phyloP scores from a whole-genome alignment of 1,140 invertebrate species.

The Papilio glaucus region DNA sequence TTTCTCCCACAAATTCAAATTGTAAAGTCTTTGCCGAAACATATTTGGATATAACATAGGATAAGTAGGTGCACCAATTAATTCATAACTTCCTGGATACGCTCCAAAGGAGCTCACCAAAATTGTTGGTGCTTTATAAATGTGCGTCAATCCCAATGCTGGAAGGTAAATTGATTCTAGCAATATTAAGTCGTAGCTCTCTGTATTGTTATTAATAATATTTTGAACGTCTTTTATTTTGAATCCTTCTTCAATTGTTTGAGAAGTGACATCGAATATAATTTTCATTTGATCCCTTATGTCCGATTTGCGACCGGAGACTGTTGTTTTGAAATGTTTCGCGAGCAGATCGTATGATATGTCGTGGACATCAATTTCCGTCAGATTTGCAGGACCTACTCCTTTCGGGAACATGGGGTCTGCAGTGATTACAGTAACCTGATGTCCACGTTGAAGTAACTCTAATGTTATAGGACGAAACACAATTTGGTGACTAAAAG shows the following conservation, averaged over 20 bases:
- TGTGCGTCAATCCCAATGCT: constrained; percentile 62
- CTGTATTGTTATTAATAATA: constrained; percentile 50
- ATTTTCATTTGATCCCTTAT: constrained; percentile 28
- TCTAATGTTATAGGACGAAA: constrained; percentile 8
- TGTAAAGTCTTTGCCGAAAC: constrained; percentile 51
- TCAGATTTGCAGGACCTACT: constrained; percentile 16
- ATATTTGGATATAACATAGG: constrained; percentile 74
- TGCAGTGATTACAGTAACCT: not conserved
- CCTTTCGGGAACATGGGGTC: constrained; percentile 21
- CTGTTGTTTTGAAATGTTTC: not conserved
- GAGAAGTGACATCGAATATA: constrained; percentile 37
- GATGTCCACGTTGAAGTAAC: constrained; percentile 9
- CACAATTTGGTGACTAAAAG: no score
- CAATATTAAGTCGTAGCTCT: constrained; percentile 67
- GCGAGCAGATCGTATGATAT: not conserved
- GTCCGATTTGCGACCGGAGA: constrained; percentile 36
- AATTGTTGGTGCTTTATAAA: constrained; percentile 71
- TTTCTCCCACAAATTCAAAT: constrained; percentile 62
- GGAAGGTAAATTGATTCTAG: constrained; percentile 54
- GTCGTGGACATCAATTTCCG: constrained; percentile 20
- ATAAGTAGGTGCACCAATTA: constrained; percentile 74
- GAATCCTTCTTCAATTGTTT: constrained; percentile 51
- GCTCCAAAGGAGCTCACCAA: constrained; percentile 62
- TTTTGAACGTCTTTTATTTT: constrained; percentile 52
- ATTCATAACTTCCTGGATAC: constrained; percentile 41